These are phyloP conservation scores for Gallinago media DNA, from an alignment of 2,113 vertebrate species.

Conservation along the genomic window DNA sequence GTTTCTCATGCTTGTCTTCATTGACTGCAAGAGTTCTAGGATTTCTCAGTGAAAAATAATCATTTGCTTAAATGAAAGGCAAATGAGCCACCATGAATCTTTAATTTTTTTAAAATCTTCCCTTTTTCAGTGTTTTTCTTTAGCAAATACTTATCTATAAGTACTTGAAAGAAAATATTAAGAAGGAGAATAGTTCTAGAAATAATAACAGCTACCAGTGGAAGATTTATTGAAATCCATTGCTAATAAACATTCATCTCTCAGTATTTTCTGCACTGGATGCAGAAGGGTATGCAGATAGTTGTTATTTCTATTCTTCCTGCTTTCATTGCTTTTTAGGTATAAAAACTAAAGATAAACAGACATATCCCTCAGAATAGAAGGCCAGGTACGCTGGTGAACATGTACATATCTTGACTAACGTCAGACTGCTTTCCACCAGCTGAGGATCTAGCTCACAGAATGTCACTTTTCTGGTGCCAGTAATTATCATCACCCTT, in stretches of 20 bases:
- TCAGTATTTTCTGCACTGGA: background rate
- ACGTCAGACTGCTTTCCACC: background rate
- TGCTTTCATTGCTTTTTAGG: background rate
- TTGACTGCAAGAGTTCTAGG: background rate
- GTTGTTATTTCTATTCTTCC: background rate
- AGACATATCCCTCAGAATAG: background rate
- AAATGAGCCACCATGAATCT: background rate
- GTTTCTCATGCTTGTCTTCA: background rate
- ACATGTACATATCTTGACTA: background rate
- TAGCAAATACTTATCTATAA: background rate
- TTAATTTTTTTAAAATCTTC: background rate
- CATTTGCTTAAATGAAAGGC: background rate
- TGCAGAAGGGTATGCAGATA: background rate
- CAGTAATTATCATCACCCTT: background rate
- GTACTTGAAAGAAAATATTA: background rate
- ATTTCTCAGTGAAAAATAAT: background rate
- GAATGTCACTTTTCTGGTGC: background rate
- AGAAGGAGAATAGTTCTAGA: background rate
- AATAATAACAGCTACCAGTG: background rate
- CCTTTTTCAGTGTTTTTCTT: background rate
- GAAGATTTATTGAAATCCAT: background rate
- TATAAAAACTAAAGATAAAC: background rate
- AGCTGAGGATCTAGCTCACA: background rate
- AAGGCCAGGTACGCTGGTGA: background rate
- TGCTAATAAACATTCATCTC: background rate